These are phyloP conservation scores for Nyctalus aviator DNA, from an alignment of 2,797 vertebrate genomes.

Conservation along the genomic window DNA sequence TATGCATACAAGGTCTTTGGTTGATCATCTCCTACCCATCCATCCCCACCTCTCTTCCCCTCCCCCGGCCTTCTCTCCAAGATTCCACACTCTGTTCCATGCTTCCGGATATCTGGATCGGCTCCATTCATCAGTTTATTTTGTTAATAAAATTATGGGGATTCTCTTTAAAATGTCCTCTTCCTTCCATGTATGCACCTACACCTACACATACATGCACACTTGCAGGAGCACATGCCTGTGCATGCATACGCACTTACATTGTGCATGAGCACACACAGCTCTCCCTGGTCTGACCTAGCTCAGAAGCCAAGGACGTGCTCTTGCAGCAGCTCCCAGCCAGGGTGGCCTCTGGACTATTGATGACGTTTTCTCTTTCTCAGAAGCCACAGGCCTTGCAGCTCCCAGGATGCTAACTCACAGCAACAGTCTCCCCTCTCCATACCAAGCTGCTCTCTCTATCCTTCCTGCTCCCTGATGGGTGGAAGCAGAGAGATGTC, in stretches of 20 bases:
- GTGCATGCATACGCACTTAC: not conserved
- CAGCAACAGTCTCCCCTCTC: not conserved
- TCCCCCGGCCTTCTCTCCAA: no score
- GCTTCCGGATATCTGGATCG: no score
- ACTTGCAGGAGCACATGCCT: not conserved
- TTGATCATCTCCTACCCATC: no score
- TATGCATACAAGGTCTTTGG: no score
- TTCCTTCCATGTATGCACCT: not conserved
- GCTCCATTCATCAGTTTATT: no score
- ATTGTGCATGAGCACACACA: not conserved
- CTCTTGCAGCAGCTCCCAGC: not conserved
- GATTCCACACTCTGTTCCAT: no score
- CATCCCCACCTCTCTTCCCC: no score
- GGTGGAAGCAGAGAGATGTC: not conserved
- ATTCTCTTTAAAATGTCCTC: not conserved
- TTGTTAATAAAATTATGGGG: not conserved
- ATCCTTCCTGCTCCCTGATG: not conserved
- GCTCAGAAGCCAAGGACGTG: constrained; percentile 16
- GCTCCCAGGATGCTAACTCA: not conserved
- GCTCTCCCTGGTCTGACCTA: constrained; percentile 25
- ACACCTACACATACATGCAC: no score
- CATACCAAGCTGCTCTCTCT: not conserved
- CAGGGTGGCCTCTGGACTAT: constrained; percentile 10
- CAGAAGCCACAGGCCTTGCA: not conserved
- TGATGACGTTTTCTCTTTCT: not conserved